A percentile compares a stretch with the other conserved stretches of the same genome.
Evolutionary conservation across 2,888 invertebrate genomes (phyloP).

Genomic region (Dione juno): DNA sequence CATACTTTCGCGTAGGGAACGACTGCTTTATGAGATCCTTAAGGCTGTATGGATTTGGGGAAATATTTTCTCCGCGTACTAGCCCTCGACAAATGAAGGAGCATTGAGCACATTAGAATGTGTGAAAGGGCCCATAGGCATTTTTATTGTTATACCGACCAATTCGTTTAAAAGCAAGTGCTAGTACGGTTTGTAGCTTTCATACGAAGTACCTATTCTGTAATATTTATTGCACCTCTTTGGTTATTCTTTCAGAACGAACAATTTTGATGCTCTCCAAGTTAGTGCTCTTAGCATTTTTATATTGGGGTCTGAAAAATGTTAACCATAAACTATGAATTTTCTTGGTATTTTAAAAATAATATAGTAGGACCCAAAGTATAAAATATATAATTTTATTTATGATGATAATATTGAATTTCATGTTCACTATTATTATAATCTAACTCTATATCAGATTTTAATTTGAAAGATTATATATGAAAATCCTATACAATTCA

Average conservation of each 20-base stretch:
- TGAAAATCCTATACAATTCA: constrained; percentile 32
- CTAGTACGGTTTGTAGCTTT: constrained; percentile 66
- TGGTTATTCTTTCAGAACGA: constrained; percentile 54
- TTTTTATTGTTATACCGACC: constrained; percentile 82
- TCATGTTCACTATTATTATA: not conserved
- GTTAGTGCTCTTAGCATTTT: not conserved
- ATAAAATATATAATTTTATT: too few species aligned
- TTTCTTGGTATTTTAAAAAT: not conserved
- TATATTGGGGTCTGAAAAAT: not conserved
- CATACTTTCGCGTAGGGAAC: constrained; percentile 83
- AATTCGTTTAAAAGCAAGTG: constrained; percentile 83
- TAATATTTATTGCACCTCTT: constrained; percentile 65
- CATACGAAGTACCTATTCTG: constrained; percentile 78
- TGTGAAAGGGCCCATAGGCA: constrained; percentile 79
- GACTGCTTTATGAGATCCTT: constrained; percentile 84
- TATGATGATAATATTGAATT: too few species aligned
- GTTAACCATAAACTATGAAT: not conserved
- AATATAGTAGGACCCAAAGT: not conserved
- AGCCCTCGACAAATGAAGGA: constrained; percentile 82
- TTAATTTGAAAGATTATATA: constrained; percentile 16
- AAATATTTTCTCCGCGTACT: constrained; percentile 83
- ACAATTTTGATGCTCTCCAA: constrained; percentile 57
- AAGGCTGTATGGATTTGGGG: constrained; percentile 84
- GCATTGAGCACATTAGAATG: constrained; percentile 81
- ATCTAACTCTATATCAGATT: not conserved